Evolutionary conservation across 2,113 vertebrate species (phyloP).

Genomic region (Seriola aureovittata): DNA sequence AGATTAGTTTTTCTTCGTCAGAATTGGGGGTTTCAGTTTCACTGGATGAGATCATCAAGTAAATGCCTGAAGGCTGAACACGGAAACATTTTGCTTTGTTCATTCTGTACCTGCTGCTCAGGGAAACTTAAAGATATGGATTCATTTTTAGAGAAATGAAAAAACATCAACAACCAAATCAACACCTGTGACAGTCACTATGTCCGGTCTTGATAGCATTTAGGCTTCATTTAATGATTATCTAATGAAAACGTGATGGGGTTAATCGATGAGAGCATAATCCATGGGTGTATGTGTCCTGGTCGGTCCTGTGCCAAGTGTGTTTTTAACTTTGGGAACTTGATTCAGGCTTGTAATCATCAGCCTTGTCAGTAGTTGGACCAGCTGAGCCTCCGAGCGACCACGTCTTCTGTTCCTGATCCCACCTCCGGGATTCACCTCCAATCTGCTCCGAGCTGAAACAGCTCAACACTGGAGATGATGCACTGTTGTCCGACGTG

Average conservation of each 20-base stretch:
- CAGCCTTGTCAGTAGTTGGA: neutral
- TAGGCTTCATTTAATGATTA: neutral
- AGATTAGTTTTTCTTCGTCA: too few relatives aligned
- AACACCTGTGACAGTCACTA: neutral
- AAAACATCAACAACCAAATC: too few relatives aligned
- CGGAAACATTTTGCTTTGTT: too few relatives aligned
- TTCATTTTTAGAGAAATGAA: too few relatives aligned
- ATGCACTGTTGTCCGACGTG: neutral
- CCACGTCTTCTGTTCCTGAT: neutral
- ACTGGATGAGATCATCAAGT: too few relatives aligned
- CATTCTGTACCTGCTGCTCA: too few relatives aligned
- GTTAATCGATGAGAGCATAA: neutral
- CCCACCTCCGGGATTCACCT: neutral
- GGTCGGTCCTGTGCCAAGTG: slow-evolving; percentile 4
- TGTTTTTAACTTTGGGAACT: neutral
- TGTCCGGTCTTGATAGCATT: neutral
- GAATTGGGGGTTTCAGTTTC: too few relatives aligned
- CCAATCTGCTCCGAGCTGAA: neutral
- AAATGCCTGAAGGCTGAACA: too few relatives aligned
- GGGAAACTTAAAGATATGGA: too few relatives aligned
- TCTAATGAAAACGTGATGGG: too few relatives aligned
- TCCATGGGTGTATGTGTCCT: neutral
- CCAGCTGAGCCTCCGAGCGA: neutral
- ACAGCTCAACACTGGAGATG: neutral
- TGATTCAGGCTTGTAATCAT: neutral